These are phyloP conservation scores for Meriones psammophilus DNA, from an alignment of 2,797 vertebrate genomes.

Conservation along the genomic window DNA sequence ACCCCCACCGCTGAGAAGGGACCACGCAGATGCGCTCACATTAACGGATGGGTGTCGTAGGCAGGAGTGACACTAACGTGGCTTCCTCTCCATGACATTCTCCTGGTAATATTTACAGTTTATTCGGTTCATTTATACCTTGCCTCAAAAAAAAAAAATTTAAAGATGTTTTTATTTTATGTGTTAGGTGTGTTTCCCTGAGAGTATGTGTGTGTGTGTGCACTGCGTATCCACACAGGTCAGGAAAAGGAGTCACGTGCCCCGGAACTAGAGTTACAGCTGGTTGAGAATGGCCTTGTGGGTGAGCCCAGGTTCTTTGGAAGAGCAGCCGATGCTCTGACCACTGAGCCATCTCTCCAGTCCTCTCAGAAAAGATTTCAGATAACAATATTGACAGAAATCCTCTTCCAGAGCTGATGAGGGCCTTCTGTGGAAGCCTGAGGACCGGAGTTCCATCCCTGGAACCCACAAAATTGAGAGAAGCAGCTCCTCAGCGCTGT, in stretches of 20 bases:
- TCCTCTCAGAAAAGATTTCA: background rate
- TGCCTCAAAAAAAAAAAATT: slow-evolving; percentile 13
- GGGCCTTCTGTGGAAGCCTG: background rate
- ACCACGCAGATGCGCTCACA: background rate
- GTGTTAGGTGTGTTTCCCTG: background rate
- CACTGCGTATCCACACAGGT: background rate
- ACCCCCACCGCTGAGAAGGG: background rate
- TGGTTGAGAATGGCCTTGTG: background rate
- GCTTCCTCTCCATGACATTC: slow-evolving; percentile 5
- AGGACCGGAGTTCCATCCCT: background rate
- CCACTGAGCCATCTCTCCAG: background rate
- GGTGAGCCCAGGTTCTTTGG: background rate
- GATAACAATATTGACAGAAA: slow-evolving; percentile 35
- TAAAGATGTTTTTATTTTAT: background rate
- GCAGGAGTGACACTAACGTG: background rate
- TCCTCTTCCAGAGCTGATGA: background rate
- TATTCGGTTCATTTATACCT: too few relatives aligned
- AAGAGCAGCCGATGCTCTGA: background rate
- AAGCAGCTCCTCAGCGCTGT: too few relatives aligned
- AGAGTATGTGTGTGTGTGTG: background rate
- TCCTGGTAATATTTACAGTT: slow-evolving; percentile 63
- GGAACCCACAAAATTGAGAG: background rate
- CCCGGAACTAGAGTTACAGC: background rate
- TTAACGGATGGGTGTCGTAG: background rate
- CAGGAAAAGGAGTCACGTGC: background rate